Evolutionary conservation across 2,888 invertebrate species (phyloP).

Genomic region (Cremastinae sp.): DNA sequence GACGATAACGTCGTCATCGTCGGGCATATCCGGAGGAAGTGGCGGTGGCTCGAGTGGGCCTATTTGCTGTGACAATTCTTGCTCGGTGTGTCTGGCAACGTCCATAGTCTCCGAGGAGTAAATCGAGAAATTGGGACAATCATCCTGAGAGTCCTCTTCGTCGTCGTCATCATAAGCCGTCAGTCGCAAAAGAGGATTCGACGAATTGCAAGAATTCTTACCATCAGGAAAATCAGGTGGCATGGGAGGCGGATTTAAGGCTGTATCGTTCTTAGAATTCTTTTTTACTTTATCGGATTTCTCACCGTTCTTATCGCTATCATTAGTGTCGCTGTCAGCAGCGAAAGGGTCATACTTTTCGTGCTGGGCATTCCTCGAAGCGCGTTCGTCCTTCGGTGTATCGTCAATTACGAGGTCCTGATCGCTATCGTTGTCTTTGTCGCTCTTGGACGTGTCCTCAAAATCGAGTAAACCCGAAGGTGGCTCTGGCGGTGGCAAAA

Average conservation of each 20-base stretch:
- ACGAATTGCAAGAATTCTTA: slow-evolving; percentile 8
- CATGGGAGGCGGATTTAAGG: slow-evolving; percentile 58
- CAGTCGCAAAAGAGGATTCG: slow-evolving; percentile 66
- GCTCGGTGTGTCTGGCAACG: slow-evolving; percentile 83
- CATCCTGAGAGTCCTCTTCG: slow-evolving; percentile 83
- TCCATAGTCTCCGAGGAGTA: slow-evolving; percentile 91
- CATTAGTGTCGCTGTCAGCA: slow-evolving; percentile 76
- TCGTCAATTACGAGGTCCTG: slow-evolving; percentile 77
- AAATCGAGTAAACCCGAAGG: slow-evolving; percentile 78
- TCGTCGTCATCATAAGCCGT: slow-evolving; percentile 77
- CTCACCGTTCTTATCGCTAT: slow-evolving; percentile 58
- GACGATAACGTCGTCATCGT: slow-evolving; percentile 67
- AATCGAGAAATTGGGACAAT: slow-evolving; percentile 92
- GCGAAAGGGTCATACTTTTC: slow-evolving; percentile 78
- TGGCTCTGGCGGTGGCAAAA: slow-evolving; percentile 80
- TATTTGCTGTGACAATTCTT: slow-evolving; percentile 77
- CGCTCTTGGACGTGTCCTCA: slow-evolving; percentile 76
- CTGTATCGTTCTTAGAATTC: background rate
- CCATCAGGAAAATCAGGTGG: slow-evolving; percentile 54
- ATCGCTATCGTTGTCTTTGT: slow-evolving; percentile 77
- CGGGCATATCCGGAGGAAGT: slow-evolving; percentile 71
- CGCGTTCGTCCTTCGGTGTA: slow-evolving; percentile 71
- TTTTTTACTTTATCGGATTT: slow-evolving; percentile 12
- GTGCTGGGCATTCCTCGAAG: slow-evolving; percentile 34
- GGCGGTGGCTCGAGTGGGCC: slow-evolving; percentile 75